Base-by-base conservation (phyloP, 2,113 vertebrate genomes). In the Parus major region DNA sequence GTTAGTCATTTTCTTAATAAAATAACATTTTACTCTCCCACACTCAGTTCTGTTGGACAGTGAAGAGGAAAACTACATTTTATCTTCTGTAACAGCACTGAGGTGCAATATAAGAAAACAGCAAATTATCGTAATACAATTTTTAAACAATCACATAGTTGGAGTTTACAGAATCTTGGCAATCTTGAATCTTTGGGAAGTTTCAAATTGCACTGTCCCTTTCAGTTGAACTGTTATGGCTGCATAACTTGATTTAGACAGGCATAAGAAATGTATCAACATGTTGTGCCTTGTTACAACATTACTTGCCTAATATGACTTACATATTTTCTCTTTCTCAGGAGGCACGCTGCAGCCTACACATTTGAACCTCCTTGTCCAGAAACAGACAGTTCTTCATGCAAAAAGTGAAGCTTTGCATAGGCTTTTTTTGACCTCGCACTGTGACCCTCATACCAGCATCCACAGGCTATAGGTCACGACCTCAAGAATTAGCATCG, bases 401-500 rank as follows among this genome's bases (percentile, higher is more conserved):
- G 78, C 60, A 90, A 86, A 59, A 94, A 95, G 50, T 60, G 68
- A 70, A 93, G 85, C 46, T 92, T 84, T 76, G 64, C 82, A 82
- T 3, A 73, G 93, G 94, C 91, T 96, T 93, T 96, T 39, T 92
- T 80, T 97, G 97, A 98, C 97, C 97, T 97, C 97, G 2, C 69
- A 79, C 77, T 94, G 91, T 97, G 97, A 98, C 96, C 96, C 96
- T 97, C 95, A 97, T 94, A 94, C 97, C 97, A 97, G 96, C 91
- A 95, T 94, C 94, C 96, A 95, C 96, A 97, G 97, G 93, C 95
- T 95, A 17, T 75, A 92, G 95, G 97, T 98, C 98, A 97, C 4
- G 96, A 98, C 97, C 98, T 96, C 96, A 63, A 52, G 95, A 97
- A 97, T 97, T 96, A 97, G 95, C 97, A 97, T 97, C 85, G 77